Percentiles rank a stretch among this genome's conserved stretches.
phyloP scores from a whole-genome alignment of 1,140 invertebrate genomes.

The Alviniconcha marisindica region DNA sequence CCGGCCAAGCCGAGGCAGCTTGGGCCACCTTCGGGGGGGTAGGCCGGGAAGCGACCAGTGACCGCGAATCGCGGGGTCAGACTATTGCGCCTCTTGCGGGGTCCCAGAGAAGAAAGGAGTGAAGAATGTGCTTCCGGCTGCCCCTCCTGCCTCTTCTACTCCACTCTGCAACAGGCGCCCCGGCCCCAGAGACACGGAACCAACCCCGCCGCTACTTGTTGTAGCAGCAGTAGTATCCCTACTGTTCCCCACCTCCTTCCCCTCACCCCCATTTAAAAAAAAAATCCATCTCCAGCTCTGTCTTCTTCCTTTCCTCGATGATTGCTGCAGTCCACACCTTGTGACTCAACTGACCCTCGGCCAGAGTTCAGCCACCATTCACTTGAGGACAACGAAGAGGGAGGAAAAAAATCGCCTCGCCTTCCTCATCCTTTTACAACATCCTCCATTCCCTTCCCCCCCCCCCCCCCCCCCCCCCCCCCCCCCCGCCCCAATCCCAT shows the following conservation, averaged over 20 bases:
- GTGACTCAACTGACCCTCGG: constrained; percentile 1
- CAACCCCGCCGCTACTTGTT: too few relatives aligned
- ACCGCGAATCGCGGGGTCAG: neutral
- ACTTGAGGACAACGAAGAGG: neutral
- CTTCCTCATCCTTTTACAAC: too few relatives aligned
- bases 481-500: too few relatives aligned
- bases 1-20: too few relatives aligned
- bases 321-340: neutral
- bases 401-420: neutral
- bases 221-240: too few relatives aligned
- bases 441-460: too few relatives aligned
- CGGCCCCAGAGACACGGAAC: too few relatives aligned
- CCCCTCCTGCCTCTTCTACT: neutral
- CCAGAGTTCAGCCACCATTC: neutral
- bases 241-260: too few relatives aligned
- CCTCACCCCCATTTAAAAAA: too few relatives aligned
- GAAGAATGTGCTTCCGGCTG: constrained; percentile 14
- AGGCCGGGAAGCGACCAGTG: neutral
- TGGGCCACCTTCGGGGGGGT: neutral
- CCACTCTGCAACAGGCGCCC: neutral
- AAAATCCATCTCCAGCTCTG: too few relatives aligned
- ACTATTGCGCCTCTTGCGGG: neutral
- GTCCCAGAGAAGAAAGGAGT: neutral
- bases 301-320: too few relatives aligned
- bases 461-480: too few relatives aligned